phyloP scores from a whole-genome alignment of 2,113 vertebrate genomes.

The Carlito syrichta region DNA sequence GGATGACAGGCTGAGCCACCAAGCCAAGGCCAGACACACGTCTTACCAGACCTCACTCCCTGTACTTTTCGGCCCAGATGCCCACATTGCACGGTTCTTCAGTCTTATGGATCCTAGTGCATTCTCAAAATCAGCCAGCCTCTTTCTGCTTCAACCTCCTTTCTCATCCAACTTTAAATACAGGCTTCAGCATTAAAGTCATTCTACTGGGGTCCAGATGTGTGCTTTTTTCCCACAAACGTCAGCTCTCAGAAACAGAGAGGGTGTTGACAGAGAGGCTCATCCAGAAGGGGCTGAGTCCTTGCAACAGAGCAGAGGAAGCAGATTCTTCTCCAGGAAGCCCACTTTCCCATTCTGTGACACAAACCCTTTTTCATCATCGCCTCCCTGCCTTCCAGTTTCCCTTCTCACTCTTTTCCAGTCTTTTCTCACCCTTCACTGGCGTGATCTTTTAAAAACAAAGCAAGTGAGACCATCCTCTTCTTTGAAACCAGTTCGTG shows the following conservation, averaged over 20 bases:
- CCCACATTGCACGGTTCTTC: background rate
- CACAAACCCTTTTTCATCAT: background rate
- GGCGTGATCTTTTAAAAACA: background rate
- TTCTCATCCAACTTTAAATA: background rate
- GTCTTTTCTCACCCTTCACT: background rate
- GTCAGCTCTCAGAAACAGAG: background rate
- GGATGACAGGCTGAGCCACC: no score
- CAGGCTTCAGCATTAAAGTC: background rate
- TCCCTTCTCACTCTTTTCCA: background rate
- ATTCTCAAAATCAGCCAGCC: background rate
- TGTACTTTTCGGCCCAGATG: background rate
- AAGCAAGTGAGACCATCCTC: background rate
- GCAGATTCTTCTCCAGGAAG: background rate
- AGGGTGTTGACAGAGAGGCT: no score
- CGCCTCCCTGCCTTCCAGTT: background rate
- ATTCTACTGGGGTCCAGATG: no score
- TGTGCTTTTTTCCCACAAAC: background rate
- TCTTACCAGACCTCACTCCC: fast-evolving
- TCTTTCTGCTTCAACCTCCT: background rate
- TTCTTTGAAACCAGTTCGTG: background rate
- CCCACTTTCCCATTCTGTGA: background rate
- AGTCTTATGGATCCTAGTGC: background rate
- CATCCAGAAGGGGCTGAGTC: no score
- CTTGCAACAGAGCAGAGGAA: no score
- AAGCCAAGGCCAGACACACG: no score